A percentile compares a stretch with the other conserved stretches of the same genome.
Evolutionary conservation across 2,113 vertebrate genomes (phyloP).

Genomic region (Cepphus grylle): DNA sequence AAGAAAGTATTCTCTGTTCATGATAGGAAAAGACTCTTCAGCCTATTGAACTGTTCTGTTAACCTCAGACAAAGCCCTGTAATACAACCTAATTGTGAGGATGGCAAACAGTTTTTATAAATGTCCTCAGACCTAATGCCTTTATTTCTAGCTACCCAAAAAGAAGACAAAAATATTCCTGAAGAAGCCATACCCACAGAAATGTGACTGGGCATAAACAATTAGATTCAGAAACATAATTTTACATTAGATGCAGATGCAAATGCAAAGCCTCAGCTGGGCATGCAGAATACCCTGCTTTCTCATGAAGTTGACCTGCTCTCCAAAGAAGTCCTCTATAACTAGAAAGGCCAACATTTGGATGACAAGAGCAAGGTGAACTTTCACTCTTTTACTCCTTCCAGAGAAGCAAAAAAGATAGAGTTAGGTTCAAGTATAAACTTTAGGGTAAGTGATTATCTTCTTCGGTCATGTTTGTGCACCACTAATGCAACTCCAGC

Average conservation of each 20-base stretch:
- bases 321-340: not conserved
- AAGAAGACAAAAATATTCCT: not conserved
- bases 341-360: not conserved
- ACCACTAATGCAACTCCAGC: not conserved
- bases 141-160: not conserved
- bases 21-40: not conserved
- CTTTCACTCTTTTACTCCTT: not conserved
- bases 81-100: constrained; percentile 10
- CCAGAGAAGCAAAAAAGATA: not conserved
- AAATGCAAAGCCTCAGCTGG: not conserved
- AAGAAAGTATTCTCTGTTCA: not conserved
- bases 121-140: not conserved
- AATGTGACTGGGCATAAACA: not conserved
- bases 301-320: not conserved
- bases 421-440: not conserved
- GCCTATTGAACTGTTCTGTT: constrained; percentile 10
- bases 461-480: not conserved
- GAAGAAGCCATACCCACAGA: not conserved
- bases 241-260: not conserved
- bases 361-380: not conserved
- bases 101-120: not conserved
- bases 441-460: not conserved
- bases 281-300: not conserved
- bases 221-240: not conserved
- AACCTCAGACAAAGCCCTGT: constrained; percentile 34